A percentile compares a stretch with the other conserved stretches of the same genome.
phyloP scores from a whole-genome alignment of 2,888 invertebrate genomes.

The Allygus modestus region DNA sequence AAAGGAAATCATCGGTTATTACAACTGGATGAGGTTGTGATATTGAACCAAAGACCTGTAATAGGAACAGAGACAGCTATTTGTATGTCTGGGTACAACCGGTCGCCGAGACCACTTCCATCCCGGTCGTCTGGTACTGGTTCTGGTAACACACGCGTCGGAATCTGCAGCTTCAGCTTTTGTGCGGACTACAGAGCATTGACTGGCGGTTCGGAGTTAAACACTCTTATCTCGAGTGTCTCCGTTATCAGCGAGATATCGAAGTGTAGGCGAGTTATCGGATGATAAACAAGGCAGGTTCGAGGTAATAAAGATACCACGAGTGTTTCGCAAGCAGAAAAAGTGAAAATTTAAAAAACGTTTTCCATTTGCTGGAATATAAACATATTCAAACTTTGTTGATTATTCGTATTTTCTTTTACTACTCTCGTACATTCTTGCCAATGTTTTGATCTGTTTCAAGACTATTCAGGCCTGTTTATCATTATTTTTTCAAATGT shows the following conservation, averaged over 20 bases:
- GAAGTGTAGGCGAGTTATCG: slow-evolving; percentile 9
- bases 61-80: not conserved
- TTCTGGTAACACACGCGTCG: not conserved
- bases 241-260: slow-evolving; percentile 20
- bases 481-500: no score
- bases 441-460: no score
- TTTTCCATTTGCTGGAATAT: no score
- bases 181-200: not conserved
- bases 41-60: not conserved
- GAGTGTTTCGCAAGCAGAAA: not conserved
- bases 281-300: slow-evolving; percentile 15
- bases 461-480: no score
- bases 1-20: no score
- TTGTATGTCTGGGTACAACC: not conserved
- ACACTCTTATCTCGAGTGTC: not conserved
- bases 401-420: no score
- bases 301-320: not conserved
- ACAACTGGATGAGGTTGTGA: no score
- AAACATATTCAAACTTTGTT: no score
- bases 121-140: not conserved
- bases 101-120: not conserved
- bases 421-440: no score
- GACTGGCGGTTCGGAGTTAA: not conserved
- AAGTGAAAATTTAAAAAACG: no score
- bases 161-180: not conserved